A percentile compares a stretch with the other conserved stretches of the same genome.
Evolutionary conservation across 2,888 invertebrate species (phyloP).

Genomic region (Orthosia cruda): DNA sequence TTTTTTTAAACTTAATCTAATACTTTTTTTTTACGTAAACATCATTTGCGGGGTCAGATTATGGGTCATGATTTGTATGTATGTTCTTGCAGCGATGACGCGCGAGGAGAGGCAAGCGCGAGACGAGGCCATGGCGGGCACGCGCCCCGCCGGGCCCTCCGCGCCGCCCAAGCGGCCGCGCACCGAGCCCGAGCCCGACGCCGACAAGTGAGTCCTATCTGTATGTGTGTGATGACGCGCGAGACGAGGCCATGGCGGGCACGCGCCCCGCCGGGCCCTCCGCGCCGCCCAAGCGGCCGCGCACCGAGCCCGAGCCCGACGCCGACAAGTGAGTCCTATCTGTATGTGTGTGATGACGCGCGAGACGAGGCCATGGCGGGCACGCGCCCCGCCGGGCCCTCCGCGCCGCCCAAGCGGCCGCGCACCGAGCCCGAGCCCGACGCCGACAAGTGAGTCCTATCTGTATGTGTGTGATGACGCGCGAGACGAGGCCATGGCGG

Average conservation of each 20-base stretch:
- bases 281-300: conserved; percentile 74
- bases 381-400: conserved; percentile 67
- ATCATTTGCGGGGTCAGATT: no score
- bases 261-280: conserved; percentile 67
- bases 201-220: background rate
- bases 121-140: conserved; percentile 90
- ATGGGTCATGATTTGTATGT: no score
- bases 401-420: conserved; percentile 75
- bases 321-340: background rate
- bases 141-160: conserved; percentile 66
- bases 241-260: conserved; percentile 84
- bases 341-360: conserved; percentile 69
- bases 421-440: conserved; percentile 65
- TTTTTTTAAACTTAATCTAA: no score
- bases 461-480: no score
- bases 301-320: conserved; percentile 64
- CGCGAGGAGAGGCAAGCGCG: conserved; percentile 98
- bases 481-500: conserved; percentile 24
- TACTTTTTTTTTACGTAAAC: no score
- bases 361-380: conserved; percentile 62
- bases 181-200: conserved; percentile 63
- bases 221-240: background rate
- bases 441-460: background rate
- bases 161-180: conserved; percentile 75
- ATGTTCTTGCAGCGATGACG: conserved; percentile 92